Base-by-base conservation (phyloP, 2,888 invertebrate species). In the Tiliacea citrago region DNA sequence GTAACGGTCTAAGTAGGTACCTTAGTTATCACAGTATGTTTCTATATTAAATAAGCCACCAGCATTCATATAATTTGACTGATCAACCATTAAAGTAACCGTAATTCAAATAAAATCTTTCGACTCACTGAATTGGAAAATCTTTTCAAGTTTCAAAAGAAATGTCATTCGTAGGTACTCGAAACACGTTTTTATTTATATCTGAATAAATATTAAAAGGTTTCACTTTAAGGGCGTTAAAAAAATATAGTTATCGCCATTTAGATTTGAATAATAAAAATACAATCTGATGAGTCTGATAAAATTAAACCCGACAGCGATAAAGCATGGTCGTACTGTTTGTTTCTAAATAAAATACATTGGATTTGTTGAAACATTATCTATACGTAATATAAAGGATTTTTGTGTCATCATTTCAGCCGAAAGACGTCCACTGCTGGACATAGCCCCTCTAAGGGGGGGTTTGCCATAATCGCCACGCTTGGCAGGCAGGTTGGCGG, bases 41-140 rank as follows among this genome's bases (percentile, higher is more conserved):
- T 53, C 3, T 16, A 49, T 45, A 67, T 68, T 55, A 47, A 24
- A 51, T n/a, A 69, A n/a, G 18, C 18, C 42, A 45, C 12, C 2
- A 60, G 16, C 4, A 39, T 16, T 13, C 12, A 49, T 62, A 29
- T 29, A 63, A 57, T 65, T 42, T n/a, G 18, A 53, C 42, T 61
- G 21, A 65, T 42, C 51, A 71, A 58, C 49, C 53, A 39, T 58
- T 49, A n/a, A 67, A 61, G 47, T 45, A 47, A 53, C 61, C 39
- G 29, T 35, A 65, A 42, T 71, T 58, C 51, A 66, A 77, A 72
- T 61, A 58, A 47, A 68, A 72, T 69, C 42, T 51, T 69, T 66
- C 24, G 49, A 55, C 29, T 77, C 66, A 62, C 49, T 82, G 82
- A 77, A 58, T 42, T 42, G 18, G 7, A 7, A 58, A 72, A 29